Percentiles rank a stretch among this genome's conserved stretches.
Conservation (phyloP, 37 sponge, comb jelly and placozoan species). For the Agelas oroides region DNA sequence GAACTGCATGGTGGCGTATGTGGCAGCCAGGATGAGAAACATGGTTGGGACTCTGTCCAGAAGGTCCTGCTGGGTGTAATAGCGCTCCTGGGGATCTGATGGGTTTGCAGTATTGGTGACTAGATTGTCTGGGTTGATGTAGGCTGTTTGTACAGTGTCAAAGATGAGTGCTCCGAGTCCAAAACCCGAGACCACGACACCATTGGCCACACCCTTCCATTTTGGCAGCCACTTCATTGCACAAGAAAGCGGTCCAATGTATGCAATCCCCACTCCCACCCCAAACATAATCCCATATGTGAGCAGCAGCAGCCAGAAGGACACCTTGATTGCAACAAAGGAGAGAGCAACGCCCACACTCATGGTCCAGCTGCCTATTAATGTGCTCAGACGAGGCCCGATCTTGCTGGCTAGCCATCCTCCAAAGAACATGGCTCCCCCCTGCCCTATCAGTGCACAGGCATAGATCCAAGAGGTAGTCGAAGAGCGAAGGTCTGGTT, state of each 20-base stretch:
- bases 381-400: slow-evolving; percentile 76
- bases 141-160: slow-evolving; percentile 69
- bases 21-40: slow-evolving; percentile 80
- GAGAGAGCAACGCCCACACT: slow-evolving; percentile 59
- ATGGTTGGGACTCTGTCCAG: slow-evolving; percentile 69
- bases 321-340: slow-evolving; percentile 53
- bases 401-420: slow-evolving; percentile 79
- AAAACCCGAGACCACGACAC: slow-evolving; percentile 88
- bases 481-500: slow-evolving; percentile 2
- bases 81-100: background rate
- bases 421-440: slow-evolving; percentile 79
- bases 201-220: slow-evolving; percentile 85
- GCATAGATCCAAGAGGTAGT: slow-evolving; percentile 70
- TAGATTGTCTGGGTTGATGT: slow-evolving; percentile 81
- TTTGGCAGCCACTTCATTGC: slow-evolving; percentile 89
- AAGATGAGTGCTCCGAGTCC: slow-evolving; percentile 86
- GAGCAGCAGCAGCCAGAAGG: slow-evolving; percentile 66
- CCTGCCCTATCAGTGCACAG: slow-evolving; percentile 63
- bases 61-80: slow-evolving; percentile 65
- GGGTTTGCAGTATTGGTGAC: background rate
- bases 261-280: slow-evolving; percentile 82
- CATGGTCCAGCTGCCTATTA: slow-evolving; percentile 73
- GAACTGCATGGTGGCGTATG: slow-evolving; percentile 72
- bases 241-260: slow-evolving; percentile 75
- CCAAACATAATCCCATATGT: slow-evolving; percentile 92